These are phyloP conservation scores for Nothobranchius kuhntae DNA, from an alignment of 2,113 vertebrate genomes.

Conservation along the genomic window DNA sequence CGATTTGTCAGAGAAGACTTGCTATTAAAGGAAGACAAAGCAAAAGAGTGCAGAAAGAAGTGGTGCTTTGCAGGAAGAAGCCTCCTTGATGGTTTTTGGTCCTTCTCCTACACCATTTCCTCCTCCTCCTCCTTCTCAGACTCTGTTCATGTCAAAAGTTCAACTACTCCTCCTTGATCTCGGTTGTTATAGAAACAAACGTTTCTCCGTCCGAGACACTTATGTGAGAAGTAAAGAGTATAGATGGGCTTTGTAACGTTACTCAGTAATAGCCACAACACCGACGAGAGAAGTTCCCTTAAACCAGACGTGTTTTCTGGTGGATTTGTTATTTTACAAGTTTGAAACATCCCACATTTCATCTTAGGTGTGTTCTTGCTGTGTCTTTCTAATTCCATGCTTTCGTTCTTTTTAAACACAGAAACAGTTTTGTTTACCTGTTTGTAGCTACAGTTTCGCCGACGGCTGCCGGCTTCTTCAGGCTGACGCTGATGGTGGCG, in stretches of 20 bases:
- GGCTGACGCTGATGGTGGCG: no score
- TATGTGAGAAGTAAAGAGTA: constrained; percentile 61
- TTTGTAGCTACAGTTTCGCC: no score
- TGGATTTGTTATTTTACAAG: no score
- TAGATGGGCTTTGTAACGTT: constrained; percentile 63
- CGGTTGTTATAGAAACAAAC: constrained; percentile 67
- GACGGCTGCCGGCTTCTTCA: no score
- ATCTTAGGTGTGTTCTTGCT: no score
- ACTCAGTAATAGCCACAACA: constrained; percentile 50
- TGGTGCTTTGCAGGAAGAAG: constrained; percentile 30
- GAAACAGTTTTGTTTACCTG: no score
- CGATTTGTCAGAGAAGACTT: constrained; percentile 59
- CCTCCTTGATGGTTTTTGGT: constrained; percentile 32
- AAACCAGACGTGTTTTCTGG: no score
- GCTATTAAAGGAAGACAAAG: constrained; percentile 61
- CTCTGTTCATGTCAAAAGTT: constrained; percentile 47
- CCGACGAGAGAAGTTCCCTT: constrained; percentile 22
- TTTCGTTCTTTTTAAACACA: no score
- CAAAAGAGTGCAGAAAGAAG: constrained; percentile 46
- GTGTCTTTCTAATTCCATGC: no score
- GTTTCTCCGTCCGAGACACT: constrained; percentile 41
- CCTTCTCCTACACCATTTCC: constrained; percentile 19
- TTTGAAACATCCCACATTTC: no score
- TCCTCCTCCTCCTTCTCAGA: constrained; percentile 37
- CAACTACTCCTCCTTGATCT: constrained; percentile 49